Evolutionary conservation across 37 sponge, comb jelly and placozoan species (phyloP).

Genomic region (Geodia barretti): DNA sequence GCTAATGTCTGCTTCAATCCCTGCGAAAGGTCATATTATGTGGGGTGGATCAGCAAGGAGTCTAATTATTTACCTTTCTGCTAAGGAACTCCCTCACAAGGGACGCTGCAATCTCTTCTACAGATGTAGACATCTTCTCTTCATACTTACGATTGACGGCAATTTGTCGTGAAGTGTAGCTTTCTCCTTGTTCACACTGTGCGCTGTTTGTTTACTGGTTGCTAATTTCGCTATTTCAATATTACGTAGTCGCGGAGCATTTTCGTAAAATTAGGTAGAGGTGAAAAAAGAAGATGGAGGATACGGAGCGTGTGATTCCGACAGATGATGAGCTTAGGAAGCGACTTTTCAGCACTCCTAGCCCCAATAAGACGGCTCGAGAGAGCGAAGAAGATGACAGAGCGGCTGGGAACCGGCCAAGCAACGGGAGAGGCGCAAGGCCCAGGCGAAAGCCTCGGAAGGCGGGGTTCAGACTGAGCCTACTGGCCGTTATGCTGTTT

Average conservation of each 20-base stretch:
- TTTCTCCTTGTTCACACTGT: not conserved
- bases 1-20: constrained; percentile 62
- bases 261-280: not conserved
- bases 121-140: constrained; percentile 21
- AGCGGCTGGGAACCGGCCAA: not conserved
- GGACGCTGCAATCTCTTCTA: constrained; percentile 49
- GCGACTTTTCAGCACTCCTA: constrained; percentile 8
- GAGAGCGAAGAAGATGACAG: constrained; percentile 5
- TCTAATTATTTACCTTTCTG: constrained; percentile 47
- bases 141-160: not conserved
- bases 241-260: not conserved
- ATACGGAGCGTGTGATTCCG: not conserved
- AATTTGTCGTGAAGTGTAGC: no score
- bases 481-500: constrained; percentile 25
- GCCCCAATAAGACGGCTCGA: not conserved
- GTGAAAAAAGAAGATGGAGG: not conserved
- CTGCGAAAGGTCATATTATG: no score
- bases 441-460: not conserved
- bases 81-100: constrained; percentile 68
- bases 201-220: constrained; percentile 1
- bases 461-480: constrained; percentile 10
- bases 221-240: not conserved
- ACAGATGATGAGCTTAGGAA: constrained; percentile 18
- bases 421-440: not conserved
- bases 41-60: no score